Conservation (phyloP, 2,113 vertebrate species). For the Phalacrocorax carbo region DNA sequence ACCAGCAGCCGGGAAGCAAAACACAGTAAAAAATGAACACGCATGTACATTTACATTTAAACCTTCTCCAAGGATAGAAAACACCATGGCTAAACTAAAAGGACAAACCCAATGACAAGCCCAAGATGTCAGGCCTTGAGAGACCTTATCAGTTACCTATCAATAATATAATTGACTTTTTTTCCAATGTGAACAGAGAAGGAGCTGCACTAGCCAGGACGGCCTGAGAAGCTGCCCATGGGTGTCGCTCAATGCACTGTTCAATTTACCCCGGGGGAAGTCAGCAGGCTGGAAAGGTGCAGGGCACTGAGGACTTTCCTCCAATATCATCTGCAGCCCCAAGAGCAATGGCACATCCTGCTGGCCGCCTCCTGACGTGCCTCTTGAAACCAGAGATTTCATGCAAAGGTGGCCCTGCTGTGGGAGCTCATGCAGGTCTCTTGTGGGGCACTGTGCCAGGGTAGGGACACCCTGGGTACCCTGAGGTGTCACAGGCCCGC, state of each 20-base stretch:
- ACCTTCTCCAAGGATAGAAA: background rate
- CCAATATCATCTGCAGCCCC: background rate
- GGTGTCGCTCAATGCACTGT: background rate
- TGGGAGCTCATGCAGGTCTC: background rate
- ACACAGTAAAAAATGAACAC: background rate
- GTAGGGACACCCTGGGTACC: background rate
- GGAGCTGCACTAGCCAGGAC: background rate
- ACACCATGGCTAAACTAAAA: constrained; percentile 2
- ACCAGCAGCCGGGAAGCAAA: background rate
- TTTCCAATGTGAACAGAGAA: background rate
- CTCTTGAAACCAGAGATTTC: background rate
- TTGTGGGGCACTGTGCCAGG: background rate
- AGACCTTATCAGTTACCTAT: background rate
- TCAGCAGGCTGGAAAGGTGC: background rate
- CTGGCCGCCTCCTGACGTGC: background rate
- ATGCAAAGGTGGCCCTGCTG: background rate
- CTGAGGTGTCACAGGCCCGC: rapidly evolving
- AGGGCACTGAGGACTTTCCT: background rate
- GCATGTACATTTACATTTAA: background rate
- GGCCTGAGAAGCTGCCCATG: background rate
- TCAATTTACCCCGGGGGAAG: background rate
- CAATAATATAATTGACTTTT: background rate
- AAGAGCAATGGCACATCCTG: background rate
- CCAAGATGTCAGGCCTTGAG: background rate
- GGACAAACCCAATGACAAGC: constrained; percentile 7